Evolutionary conservation across 2,888 invertebrate genomes (phyloP).

Genomic region (Caenorhabditis becei): DNA sequence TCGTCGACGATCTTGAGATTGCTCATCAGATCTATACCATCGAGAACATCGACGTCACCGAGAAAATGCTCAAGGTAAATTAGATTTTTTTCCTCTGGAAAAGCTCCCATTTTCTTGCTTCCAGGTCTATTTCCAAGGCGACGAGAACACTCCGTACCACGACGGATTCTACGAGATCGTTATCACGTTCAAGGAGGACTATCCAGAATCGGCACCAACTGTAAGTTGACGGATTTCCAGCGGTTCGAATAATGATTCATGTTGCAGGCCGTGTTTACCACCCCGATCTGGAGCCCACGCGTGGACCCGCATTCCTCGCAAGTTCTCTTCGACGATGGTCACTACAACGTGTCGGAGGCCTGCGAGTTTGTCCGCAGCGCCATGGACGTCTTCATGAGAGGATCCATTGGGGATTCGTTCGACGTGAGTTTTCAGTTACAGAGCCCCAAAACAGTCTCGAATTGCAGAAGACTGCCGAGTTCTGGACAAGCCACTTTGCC

Average conservation of each 20-base stretch:
- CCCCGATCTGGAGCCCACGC: not conserved
- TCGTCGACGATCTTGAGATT: not conserved
- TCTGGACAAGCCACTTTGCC: slow-evolving; percentile 4
- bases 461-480: slow-evolving; percentile 13
- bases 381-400: no score
- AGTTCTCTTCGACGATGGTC: not conserved
- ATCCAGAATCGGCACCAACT: not conserved
- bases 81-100: not conserved
- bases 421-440: not conserved
- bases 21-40: not conserved
- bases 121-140: not conserved
- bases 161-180: not conserved
- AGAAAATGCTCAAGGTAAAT: not conserved
- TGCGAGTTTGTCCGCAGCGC: not conserved
- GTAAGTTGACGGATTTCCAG: no score
- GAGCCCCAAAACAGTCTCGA: not conserved
- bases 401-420: not conserved
- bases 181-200: not conserved
- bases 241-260: no score
- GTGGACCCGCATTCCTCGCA: not conserved
- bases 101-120: no score
- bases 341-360: not conserved
- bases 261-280: not conserved
- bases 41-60: not conserved
- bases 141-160: not conserved